Evolutionary conservation across 2,888 invertebrate species (phyloP), one percentile per base, ranked within the genome.

Genomic region (Cordilura impudica): DNA sequence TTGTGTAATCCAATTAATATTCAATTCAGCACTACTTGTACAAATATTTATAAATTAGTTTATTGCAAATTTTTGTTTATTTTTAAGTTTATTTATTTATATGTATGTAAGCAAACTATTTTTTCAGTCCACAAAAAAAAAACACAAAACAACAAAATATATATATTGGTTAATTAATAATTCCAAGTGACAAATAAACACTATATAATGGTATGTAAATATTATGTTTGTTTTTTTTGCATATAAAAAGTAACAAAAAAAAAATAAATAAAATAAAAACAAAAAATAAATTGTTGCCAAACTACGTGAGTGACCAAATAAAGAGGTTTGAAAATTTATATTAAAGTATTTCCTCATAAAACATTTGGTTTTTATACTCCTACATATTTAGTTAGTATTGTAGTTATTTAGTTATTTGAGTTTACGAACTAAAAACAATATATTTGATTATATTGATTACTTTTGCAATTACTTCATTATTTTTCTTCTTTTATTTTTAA

Each of bases 321-420:
- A 61, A 61, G 71, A 66, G 71, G 71, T 71, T 75, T 56, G 31
- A 45, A 72, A 75, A 72, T 75, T 45, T 23, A 49, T 79, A 72
- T 51, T 63, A 71, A 79, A 75, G 19, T 71, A 67, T 79, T 79
- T 79, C 79, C 75, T 79, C 79, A 75, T 72, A 53, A 19, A 35
- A 31, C 26, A 26, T 35, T 61, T 61, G 29, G 5, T 26, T 79
- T 66, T 75, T 72, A 72, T 39, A 45, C 45, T 2, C 29, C 19
- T n/a, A 6, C 12, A 35, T 10, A 18, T 7, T 19, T n/a, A n/a
- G 8, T n/a, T 1, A 4, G n/a, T n/a, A n/a, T n/a, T n/a, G n/a
- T 39, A n/a, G 35, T n/a, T 39, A 12, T 26, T 39, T n/a, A 39
- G 8, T n/a, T 1, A 4, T 39, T 35, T 1, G 35, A 4, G n/a